Evolutionary conservation across 2,113 vertebrate species (phyloP).

Genomic region (Spizaetus ornatus): DNA sequence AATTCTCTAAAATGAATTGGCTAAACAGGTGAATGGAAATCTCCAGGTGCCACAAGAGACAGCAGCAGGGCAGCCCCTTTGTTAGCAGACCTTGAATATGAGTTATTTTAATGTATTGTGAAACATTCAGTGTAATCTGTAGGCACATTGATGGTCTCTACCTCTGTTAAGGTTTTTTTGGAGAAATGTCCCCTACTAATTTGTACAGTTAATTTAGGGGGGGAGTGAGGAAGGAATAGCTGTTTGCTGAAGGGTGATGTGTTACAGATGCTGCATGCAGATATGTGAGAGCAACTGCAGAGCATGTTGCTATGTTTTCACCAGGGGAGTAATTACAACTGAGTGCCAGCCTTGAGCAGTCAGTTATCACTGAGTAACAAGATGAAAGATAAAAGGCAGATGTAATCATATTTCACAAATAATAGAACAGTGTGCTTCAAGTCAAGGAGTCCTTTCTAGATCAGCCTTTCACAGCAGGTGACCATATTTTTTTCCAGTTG

Average conservation of each 20-base stretch:
- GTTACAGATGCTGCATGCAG: not conserved
- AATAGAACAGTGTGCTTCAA: not conserved
- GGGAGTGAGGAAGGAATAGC: not conserved
- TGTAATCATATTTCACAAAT: conserved; percentile 7
- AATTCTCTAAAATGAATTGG: not conserved
- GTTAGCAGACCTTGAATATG: not conserved
- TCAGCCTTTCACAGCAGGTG: not conserved
- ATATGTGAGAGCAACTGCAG: not conserved
- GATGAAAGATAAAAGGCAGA: not conserved
- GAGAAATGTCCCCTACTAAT: not conserved
- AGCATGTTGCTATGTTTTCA: not conserved
- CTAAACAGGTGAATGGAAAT: not conserved
- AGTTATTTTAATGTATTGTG: not conserved
- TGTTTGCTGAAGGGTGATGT: not conserved
- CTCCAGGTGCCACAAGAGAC: not conserved
- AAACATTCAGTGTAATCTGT: not conserved
- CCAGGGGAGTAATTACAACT: not conserved
- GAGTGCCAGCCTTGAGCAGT: not conserved
- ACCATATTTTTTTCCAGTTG: not conserved
- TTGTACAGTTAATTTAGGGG: not conserved
- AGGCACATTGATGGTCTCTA: not conserved
- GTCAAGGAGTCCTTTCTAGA: not conserved
- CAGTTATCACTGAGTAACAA: not conserved
- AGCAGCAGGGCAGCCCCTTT: not conserved
- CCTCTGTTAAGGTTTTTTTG: not conserved